Conservation (phyloP, 92 coral and sea anemone genomes). For the Blastomussa wellsi region DNA sequence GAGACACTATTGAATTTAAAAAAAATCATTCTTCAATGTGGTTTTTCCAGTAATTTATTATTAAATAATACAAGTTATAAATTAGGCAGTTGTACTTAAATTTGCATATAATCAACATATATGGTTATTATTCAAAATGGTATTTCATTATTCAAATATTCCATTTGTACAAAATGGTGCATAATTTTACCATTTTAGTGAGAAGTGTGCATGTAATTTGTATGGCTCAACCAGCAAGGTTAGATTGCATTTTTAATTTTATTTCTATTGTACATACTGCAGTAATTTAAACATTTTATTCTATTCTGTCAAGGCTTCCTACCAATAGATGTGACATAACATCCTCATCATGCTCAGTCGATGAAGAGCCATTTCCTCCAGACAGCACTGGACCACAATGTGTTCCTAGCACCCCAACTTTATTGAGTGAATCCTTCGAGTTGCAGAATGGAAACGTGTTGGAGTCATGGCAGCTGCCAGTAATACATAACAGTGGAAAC, state of each 20-base stretch:
- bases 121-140: no score
- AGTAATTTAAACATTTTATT: no score
- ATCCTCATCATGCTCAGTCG: conserved; percentile 15
- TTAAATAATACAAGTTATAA: no score
- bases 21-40: no score
- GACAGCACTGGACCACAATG: conserved; percentile 38
- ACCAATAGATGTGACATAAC: background rate
- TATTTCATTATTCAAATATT: no score
- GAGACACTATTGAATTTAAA: no score
- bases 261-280: background rate
- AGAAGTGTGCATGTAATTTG: no score
- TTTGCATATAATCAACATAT: no score
- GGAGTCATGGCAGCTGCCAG: conserved; percentile 20
- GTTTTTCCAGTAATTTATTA: no score
- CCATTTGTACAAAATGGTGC: no score
- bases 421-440: conserved; percentile 1
- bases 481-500: background rate
- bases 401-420: conserved; percentile 32
- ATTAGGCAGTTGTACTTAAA: no score
- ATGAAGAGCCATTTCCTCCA: conserved; percentile 32
- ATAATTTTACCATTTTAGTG: no score
- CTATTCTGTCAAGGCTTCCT: conserved; percentile 15
- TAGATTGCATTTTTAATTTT: background rate
- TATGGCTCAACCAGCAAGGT: background rate
- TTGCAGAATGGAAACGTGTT: conserved; percentile 18